phyloP scores from a whole-genome alignment of 2,113 vertebrate species.

The Lycaon pictus region DNA sequence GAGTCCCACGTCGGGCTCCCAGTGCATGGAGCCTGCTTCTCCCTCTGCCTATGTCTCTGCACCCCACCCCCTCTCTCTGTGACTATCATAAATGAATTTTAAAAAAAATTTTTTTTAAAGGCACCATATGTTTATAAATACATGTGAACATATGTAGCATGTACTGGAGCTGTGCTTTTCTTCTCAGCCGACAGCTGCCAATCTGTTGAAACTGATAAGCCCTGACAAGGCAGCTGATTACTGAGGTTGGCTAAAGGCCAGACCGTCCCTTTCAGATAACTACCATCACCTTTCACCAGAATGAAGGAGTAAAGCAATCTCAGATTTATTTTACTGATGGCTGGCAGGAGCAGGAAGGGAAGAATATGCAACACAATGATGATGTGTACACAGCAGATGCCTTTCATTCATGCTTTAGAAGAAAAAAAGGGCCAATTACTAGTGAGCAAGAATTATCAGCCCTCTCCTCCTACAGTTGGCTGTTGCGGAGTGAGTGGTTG shows the following conservation, averaged over 20 bases:
- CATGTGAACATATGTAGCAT: background rate
- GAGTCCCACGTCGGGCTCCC: no score
- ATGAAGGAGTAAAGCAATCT: slow-evolving; percentile 38
- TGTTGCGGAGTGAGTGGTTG: slow-evolving; percentile 48
- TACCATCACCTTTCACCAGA: slow-evolving; percentile 60
- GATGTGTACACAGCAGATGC: background rate
- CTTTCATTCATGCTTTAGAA: slow-evolving; percentile 25
- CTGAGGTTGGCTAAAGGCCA: slow-evolving; percentile 66
- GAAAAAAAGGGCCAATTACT: background rate
- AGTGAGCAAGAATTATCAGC: slow-evolving; percentile 37
- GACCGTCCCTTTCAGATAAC: slow-evolving; percentile 55
- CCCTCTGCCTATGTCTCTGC: no score
- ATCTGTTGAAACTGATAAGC: slow-evolving; percentile 67
- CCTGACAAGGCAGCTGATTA: slow-evolving; percentile 27
- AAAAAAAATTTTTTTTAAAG: background rate
- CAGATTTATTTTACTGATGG: slow-evolving; percentile 57
- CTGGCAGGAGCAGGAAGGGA: background rate
- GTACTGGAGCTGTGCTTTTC: slow-evolving; percentile 60
- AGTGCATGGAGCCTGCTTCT: no score
- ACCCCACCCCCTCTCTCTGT: no score
- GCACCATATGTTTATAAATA: background rate
- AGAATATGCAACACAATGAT: background rate
- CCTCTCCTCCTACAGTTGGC: background rate
- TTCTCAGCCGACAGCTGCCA: slow-evolving; percentile 55
- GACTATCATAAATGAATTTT: no score